phyloP scores from a whole-genome alignment of 2,888 invertebrate genomes.

The Psococerastis gibbosa region DNA sequence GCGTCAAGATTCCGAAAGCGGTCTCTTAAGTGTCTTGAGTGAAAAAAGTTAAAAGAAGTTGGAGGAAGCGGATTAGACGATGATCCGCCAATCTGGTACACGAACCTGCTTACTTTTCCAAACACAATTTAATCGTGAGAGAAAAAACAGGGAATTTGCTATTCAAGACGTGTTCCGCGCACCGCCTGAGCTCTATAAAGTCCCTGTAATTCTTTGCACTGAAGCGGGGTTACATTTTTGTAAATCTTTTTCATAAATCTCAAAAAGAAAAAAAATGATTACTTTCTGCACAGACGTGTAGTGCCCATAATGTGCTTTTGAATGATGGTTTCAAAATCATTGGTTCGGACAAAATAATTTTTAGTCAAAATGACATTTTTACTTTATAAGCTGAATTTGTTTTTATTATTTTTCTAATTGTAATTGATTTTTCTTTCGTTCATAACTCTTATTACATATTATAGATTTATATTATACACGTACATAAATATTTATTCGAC shows the following conservation, averaged over 20 bases:
- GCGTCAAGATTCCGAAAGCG: slow-evolving; percentile 1
- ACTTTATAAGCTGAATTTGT: no score
- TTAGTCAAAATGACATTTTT: no score
- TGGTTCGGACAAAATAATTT: no score
- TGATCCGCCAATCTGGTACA: slow-evolving; percentile 9
- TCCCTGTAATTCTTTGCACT: slow-evolving; percentile 9
- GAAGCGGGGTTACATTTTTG: background rate
- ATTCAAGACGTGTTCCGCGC: slow-evolving; percentile 4
- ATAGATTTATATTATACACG: no score
- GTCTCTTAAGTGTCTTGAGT: slow-evolving; percentile 5
- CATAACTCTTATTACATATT: no score
- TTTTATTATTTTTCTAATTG: no score
- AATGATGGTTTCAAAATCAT: no score
- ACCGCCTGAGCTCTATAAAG: background rate
- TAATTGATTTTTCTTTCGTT: no score
- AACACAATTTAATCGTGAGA: background rate
- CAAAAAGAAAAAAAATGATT: slow-evolving; percentile 8
- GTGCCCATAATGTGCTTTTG: no score
- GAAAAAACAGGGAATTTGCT: slow-evolving; percentile 8
- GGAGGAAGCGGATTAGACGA: slow-evolving; percentile 7
- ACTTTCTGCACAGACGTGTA: no score
- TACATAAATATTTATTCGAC: no score
- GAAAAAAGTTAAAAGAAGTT: slow-evolving; percentile 5
- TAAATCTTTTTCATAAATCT: slow-evolving; percentile 7
- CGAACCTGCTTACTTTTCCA: slow-evolving; percentile 4